A percentile compares a stretch with the other conserved stretches of the same genome.
Evolutionary conservation across 2,113 vertebrate species (phyloP).

Genomic region (Callithrix jacchus): DNA sequence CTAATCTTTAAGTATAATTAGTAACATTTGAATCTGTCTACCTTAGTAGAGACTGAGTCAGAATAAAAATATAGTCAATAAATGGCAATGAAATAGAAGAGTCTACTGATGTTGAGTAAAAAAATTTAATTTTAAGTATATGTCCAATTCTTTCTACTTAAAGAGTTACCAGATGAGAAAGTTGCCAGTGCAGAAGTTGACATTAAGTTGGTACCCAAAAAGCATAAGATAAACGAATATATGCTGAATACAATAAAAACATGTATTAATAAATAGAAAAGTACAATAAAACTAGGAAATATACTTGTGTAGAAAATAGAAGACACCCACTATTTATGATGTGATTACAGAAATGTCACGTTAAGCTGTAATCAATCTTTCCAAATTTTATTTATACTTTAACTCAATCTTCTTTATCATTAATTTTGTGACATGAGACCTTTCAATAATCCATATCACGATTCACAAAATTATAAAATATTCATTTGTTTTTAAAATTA

Average conservation of each 20-base stretch:
- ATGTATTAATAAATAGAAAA: background rate
- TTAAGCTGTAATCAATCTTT: background rate
- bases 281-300: background rate
- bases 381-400: background rate
- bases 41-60: background rate
- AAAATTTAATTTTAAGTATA: background rate
- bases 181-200: background rate
- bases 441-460: background rate
- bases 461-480: background rate
- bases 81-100: background rate
- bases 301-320: background rate
- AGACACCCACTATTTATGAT: background rate
- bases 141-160: background rate
- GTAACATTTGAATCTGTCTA: background rate
- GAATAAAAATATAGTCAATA: background rate
- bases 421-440: background rate
- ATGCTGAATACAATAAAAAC: background rate
- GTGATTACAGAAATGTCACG: background rate
- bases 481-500: background rate
- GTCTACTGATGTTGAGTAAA: background rate
- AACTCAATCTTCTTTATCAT: background rate
- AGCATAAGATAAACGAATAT: background rate
- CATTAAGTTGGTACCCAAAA: background rate
- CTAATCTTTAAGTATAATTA: background rate
- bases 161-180: background rate